Evolutionary conservation across 2,888 invertebrate genomes (phyloP), one percentile per base, ranked within the genome.

Genomic region (Aethes cnicana): DNA sequence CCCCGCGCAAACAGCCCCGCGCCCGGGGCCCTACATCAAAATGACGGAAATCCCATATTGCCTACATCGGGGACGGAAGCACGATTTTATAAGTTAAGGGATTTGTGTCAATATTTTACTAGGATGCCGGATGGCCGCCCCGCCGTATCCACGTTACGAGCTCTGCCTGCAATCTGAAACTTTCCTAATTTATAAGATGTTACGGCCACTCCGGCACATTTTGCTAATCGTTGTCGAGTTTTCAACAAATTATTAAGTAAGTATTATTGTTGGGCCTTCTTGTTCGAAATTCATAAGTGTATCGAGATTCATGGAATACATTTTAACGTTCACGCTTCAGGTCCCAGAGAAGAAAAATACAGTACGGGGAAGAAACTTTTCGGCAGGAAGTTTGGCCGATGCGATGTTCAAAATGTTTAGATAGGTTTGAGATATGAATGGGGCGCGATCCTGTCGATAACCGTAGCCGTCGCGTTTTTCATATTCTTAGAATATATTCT

Each of bases 71-170:
- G 81, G 79, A 79, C 81, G 84, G 80, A 81, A 84, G 84, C 76
- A 83, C 81, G 78, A 86, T 88, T 89, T 89, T 88, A 88, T 88
- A 89, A 88, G 85, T 88, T 87, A 86, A 87, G 88, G 89, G 88
- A 86, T 88, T 87, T 86, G 81, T 87, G 89, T 88, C 85, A 89
- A 89, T 88, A 89, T 89, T 89, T 85, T 85, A 89, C 81, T 87
- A 89, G 89, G 88, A 86, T 75, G 72, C 78, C 74, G 75, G 75
- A 75, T 69, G 66, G 66, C 63, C 57, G 50, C 64, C 63, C 61
- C 50, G 47, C 12, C 23, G 30, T 33, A 41, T 53, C 41, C 23
- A 39, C 23, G 17, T 28, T 47, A 43, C 35, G 18, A 18, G 23
- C 35, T 35, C 21, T 43, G 36, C 57, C 55, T 56, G 58, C 62